Base-by-base conservation (phyloP, 2,888 invertebrate species). In the Acleris holmiana region DNA sequence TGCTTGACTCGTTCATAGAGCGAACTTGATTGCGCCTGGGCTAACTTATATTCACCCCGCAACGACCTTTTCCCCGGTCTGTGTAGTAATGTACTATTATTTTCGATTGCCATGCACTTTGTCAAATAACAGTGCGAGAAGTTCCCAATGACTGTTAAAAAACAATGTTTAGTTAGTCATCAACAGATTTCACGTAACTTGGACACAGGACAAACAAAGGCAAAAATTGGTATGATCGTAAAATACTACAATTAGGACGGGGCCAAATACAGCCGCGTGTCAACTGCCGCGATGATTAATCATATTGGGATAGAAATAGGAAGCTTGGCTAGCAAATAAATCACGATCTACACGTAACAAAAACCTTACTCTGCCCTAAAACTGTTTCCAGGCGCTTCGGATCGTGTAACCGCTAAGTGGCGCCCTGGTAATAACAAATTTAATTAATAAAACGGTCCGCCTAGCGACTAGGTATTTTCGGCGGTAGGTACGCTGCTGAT, bases 401-500 rank as follows among this genome's bases (percentile, higher is more conserved):
- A n/a, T n/a, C n/a, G 5, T 41, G 41, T 6, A 41, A n/a, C 41
- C n/a, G 40, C 40, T 7, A 40, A 40, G 15, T 53, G n/a, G 19
- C 40, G 19, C 48, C 8, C 40, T 35, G 29, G 17, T 40, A 13
- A 49, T 40, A 25, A 49, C 29, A 40, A 40, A 49, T 40, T 40
- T 49, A 62, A 41, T 64, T 58, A 54, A 53, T 23, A 29, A 41
- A 54, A 41, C 15, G 7, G 53, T 17, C 60, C 59, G 60, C 63
- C 48, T 63, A 62, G 60, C 64, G 61, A 63, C 63, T 25, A 58
- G 61, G 49, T 61, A 58, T 64, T 63, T 66, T 61, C 59, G 67
- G 59, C 63, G 41, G 46, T 62, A 47, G 48, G 54, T 35, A 75
- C 76, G 72, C 73, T 73, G 77, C 75, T 79, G 77, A 81, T 84